These are phyloP conservation scores for Clinocottus analis DNA, from an alignment of 2,113 vertebrate genomes.

Conservation along the genomic window DNA sequence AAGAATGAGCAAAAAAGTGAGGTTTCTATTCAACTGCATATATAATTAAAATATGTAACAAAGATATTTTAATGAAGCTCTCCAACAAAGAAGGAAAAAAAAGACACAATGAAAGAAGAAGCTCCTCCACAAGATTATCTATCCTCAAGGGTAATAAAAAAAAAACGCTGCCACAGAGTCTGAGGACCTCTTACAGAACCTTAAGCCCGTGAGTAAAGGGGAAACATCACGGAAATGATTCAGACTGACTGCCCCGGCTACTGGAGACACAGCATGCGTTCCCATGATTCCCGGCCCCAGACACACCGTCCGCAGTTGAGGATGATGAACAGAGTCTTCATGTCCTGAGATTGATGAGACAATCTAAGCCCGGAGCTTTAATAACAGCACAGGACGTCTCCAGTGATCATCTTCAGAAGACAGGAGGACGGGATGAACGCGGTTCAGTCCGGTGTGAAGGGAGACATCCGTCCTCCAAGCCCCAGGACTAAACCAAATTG, in stretches of 20 bases:
- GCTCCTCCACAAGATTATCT: neutral
- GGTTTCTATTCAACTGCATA: neutral
- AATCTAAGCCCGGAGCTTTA: constrained; percentile 50
- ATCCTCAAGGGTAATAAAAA: neutral
- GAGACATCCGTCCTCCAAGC: constrained; percentile 47
- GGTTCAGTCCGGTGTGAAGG: constrained; percentile 41
- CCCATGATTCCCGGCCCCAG: constrained; percentile 43
- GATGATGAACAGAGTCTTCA: constrained; percentile 12
- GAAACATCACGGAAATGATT: constrained; percentile 35
- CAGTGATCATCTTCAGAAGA: constrained; percentile 37
- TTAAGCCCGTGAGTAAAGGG: constrained; percentile 12
- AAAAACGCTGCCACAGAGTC: constrained; percentile 5
- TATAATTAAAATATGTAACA: constrained; percentile 2
- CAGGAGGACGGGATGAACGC: constrained; percentile 55
- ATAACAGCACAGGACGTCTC: constrained; percentile 49
- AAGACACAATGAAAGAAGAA: neutral
- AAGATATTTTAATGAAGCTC: constrained; percentile 2
- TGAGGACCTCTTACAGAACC: constrained; percentile 8
- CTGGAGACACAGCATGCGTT: constrained; percentile 49
- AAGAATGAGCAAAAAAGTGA: neutral
- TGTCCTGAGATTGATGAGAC: constrained; percentile 37
- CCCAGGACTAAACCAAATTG: constrained; percentile 18
- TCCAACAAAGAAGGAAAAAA: neutral
- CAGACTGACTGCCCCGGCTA: constrained; percentile 34
- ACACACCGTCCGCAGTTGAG: constrained; percentile 3